Evolutionary conservation across 2,888 invertebrate genomes (phyloP).

Genomic region (Brachycybe producta): DNA sequence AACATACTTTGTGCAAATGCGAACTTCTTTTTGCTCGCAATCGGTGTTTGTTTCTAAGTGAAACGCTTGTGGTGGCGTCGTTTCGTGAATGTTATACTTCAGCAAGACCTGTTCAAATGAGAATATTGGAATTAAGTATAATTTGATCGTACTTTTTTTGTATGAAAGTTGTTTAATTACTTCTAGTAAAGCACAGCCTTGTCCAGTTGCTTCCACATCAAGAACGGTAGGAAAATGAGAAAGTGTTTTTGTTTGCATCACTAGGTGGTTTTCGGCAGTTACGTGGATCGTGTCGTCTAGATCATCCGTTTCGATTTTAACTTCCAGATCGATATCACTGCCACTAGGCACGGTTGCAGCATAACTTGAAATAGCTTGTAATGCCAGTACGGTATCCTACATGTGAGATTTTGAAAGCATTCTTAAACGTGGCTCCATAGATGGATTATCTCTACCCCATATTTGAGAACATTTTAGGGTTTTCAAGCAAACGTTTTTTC

Average conservation of each 20-base stretch:
- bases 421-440: no score
- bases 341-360: constrained; percentile 38
- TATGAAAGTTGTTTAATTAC: constrained; percentile 28
- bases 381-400: constrained; percentile 48
- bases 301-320: constrained; percentile 37
- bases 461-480: no score
- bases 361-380: constrained; percentile 47
- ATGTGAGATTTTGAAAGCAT: no score
- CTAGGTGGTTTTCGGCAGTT: constrained; percentile 38
- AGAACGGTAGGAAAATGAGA: constrained; percentile 38
- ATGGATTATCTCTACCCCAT: no score
- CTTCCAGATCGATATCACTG: constrained; percentile 36
- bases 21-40: constrained; percentile 35
- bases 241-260: constrained; percentile 37
- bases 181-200: constrained; percentile 45
- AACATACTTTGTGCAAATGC: constrained; percentile 28
- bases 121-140: constrained; percentile 4
- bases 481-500: no score
- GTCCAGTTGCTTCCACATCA: constrained; percentile 39
- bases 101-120: constrained; percentile 36
- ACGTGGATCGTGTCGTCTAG: constrained; percentile 37
- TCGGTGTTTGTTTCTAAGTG: constrained; percentile 36
- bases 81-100: constrained; percentile 40
- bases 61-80: constrained; percentile 41
- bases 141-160: background rate